Evolutionary conservation across 2,113 vertebrate species (phyloP).

Genomic region (Syngnathus typhle): DNA sequence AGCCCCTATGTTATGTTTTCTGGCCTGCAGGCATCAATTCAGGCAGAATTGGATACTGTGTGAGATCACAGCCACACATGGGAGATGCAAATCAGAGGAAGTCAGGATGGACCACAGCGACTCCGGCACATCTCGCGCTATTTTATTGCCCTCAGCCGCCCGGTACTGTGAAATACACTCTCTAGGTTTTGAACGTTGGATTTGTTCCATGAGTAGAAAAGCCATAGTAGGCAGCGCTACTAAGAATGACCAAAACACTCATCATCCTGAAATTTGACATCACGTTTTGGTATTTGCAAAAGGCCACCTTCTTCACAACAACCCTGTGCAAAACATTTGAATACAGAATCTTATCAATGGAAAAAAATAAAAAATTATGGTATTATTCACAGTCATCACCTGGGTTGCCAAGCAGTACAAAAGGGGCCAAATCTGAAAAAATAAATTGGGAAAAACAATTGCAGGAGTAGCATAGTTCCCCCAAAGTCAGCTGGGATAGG

Average conservation of each 20-base stretch:
- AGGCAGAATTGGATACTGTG: slow-evolving; percentile 57
- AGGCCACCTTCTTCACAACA: background rate
- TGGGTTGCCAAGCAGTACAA: background rate
- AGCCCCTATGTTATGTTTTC: slow-evolving; percentile 44
- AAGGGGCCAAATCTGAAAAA: background rate
- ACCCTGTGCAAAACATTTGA: background rate
- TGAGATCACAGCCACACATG: slow-evolving; percentile 37
- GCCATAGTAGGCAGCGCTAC: background rate
- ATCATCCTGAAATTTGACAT: background rate
- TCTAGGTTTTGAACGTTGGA: background rate
- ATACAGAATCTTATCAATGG: background rate
- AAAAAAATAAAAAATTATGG: background rate
- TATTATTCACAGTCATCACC: background rate
- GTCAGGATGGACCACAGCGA: slow-evolving; percentile 51
- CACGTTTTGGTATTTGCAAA: background rate
- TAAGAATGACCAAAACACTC: too few species aligned
- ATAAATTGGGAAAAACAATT: too few species aligned
- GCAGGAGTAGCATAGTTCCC: background rate
- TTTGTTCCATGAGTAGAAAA: background rate
- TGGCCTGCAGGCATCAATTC: slow-evolving; percentile 51
- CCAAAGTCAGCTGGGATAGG: background rate
- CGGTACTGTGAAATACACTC: background rate
- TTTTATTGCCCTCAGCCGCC: slow-evolving; percentile 9
- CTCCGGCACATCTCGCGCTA: slow-evolving; percentile 20
- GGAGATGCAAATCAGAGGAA: slow-evolving; percentile 58